Conservation (phyloP, 1,140 invertebrate genomes). For the Brachionus paranguensis region DNA sequence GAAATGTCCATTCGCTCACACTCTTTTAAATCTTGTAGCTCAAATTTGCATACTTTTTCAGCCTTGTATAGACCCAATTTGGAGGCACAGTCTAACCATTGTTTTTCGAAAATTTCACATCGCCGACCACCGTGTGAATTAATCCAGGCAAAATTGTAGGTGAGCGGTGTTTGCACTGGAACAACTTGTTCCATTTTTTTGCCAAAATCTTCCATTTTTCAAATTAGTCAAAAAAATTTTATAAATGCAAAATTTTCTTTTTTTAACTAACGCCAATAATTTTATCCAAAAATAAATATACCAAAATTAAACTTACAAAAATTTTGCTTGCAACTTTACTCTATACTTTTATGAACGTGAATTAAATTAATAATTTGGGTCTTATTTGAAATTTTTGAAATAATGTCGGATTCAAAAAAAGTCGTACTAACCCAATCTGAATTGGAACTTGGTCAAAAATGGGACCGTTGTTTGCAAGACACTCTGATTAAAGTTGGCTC, state of each 20-base stretch:
- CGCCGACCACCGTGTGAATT: not conserved
- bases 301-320: not conserved
- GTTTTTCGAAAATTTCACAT: conserved; percentile 38
- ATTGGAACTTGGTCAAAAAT: conserved; percentile 57
- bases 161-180: conserved; percentile 10
- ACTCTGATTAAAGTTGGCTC: conserved; percentile 56
- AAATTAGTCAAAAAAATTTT: not conserved
- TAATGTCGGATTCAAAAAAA: conserved; percentile 29
- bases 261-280: not conserved
- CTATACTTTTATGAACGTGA: not conserved
- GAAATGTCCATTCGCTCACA: not conserved
- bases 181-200: conserved; percentile 24
- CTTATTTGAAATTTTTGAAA: not conserved
- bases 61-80: conserved; percentile 30
- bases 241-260: conserved; percentile 9
- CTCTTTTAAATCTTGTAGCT: conserved; percentile 26
- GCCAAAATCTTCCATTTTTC: conserved; percentile 9
- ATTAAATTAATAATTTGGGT: conserved; percentile 7
- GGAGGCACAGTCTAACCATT: conserved; percentile 35
- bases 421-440: conserved; percentile 50
- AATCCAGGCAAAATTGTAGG: conserved; percentile 29
- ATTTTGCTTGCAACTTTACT: not conserved
- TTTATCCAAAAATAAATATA: not conserved
- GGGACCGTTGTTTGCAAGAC: conserved; percentile 58
- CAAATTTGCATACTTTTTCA: conserved; percentile 31